Conservation (phyloP, 2,797 vertebrate species). For the Rhinogobio ventralis region DNA sequence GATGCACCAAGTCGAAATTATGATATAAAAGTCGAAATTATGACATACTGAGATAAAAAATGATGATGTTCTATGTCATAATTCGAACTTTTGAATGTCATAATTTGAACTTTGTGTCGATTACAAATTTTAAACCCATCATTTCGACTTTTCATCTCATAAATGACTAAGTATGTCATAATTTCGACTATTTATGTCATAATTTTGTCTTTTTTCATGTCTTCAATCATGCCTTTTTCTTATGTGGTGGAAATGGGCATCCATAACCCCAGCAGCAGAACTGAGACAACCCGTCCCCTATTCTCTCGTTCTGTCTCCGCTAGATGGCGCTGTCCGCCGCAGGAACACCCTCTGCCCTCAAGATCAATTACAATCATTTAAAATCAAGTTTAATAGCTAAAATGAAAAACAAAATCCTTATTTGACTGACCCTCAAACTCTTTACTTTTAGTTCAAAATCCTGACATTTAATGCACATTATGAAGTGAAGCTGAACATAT, state of each 20-base stretch:
- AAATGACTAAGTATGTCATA: background rate
- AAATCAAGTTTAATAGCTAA: background rate
- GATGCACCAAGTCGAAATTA: background rate
- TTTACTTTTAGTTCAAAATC: background rate
- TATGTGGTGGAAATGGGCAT: background rate
- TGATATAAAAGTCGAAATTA: background rate
- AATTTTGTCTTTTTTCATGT: too few relatives aligned
- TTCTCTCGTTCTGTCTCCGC: background rate
- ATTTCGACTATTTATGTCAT: background rate
- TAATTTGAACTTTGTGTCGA: too few relatives aligned
- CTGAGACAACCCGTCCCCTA: too few relatives aligned
- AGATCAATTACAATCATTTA: background rate
- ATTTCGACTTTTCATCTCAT: background rate
- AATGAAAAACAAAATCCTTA: too few relatives aligned
- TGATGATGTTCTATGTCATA: too few relatives aligned
- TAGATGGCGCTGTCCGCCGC: background rate
- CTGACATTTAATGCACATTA: background rate
- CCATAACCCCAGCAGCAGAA: too few relatives aligned
- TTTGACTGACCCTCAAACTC: background rate
- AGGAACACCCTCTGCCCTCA: background rate
- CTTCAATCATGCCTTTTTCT: too few relatives aligned
- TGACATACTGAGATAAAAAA: too few relatives aligned
- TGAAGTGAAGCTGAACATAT: background rate
- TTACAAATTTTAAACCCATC: background rate
- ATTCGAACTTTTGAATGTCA: too few relatives aligned